These are phyloP conservation scores for Erpornis zantholeuca DNA, from an alignment of 2,113 vertebrate species.

Conservation along the genomic window DNA sequence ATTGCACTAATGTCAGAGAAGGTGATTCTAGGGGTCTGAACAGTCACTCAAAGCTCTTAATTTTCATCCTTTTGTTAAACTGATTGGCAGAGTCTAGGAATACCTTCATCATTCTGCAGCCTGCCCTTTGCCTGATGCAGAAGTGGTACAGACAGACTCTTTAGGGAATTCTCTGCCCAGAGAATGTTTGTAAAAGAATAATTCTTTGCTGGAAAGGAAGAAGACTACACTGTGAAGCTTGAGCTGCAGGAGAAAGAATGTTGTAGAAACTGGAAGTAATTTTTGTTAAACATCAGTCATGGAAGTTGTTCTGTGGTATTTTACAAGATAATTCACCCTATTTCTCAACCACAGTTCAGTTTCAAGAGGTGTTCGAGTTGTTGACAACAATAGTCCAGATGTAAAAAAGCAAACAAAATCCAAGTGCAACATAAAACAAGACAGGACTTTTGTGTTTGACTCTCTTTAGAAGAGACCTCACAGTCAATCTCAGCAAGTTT, in stretches of 20 bases:
- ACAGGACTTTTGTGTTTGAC: not conserved
- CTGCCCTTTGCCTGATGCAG: not conserved
- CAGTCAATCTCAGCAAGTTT: not conserved
- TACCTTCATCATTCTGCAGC: not conserved
- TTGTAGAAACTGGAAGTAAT: not conserved
- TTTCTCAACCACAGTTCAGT: not conserved
- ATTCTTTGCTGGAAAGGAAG: not conserved
- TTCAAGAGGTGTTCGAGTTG: not conserved
- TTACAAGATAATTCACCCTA: not conserved
- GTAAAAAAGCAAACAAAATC: not conserved
- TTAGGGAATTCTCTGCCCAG: not conserved
- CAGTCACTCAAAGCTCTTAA: conserved; percentile 17
- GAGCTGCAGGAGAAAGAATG: not conserved
- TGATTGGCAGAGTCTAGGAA: conserved; percentile 8
- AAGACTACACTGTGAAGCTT: not conserved
- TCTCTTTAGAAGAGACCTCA: not conserved
- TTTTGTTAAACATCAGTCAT: not conserved
- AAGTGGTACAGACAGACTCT: not conserved
- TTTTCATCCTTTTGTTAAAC: conserved; percentile 34
- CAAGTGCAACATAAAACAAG: not conserved
- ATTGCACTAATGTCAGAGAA: conserved; percentile 9
- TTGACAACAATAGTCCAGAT: not conserved
- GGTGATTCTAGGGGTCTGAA: conserved; percentile 14
- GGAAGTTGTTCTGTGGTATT: not conserved
- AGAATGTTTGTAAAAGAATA: not conserved